Base-by-base conservation (phyloP, 2,797 vertebrate species). In the Myioborus miniatus region DNA sequence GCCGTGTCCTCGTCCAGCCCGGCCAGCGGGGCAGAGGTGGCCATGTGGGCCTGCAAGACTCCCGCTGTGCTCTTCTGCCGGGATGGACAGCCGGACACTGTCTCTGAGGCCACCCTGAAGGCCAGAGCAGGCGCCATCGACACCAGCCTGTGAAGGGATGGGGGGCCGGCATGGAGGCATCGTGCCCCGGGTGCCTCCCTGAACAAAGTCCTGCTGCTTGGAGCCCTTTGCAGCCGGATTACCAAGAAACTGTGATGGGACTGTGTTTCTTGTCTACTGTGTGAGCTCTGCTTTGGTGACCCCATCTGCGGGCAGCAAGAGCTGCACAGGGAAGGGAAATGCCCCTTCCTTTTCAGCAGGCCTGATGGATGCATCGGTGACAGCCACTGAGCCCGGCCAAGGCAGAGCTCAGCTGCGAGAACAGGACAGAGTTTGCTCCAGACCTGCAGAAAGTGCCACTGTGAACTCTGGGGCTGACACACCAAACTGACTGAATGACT, bases 1-100 rank as follows among this genome's bases (percentile, higher is more conserved):
- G 94, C 92, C 12, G 79, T 96, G 17, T 98, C 98, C 20, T 98
- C 98, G 46, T 98, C 98, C 39, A 99, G 98, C 95, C 98, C 98
- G 0, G 97, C 97, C 4, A 98, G 98, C 5, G 78, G 97, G 7
- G 98, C 96, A 23, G 99, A 99, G 56, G 71, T 98, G 93, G 98
- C 98, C 30, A 97, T 98, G 98, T 99, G 99, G 99, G 99, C 99
- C 58, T 99, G 98, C 94, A 99, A 98, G 96, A 99, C 99, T 92
- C 99, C 99, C 0, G 98, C 98, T 0, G 97, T 99, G 50, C 98
- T 99, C 50, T 99, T 99, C 98, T 99, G 99, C 90, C 97, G 98
- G 36, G 99, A 99, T 3, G 98, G 98, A 12, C 98, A 98, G 27
- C 97, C 96, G 0, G 98, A 98, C 87, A 97, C 97, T 0, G 27